Percentiles rank a stretch among this genome's conserved stretches.
Evolutionary conservation across 1,140 invertebrate genomes (phyloP).

Genomic region (Bombus pascuorum): DNA sequence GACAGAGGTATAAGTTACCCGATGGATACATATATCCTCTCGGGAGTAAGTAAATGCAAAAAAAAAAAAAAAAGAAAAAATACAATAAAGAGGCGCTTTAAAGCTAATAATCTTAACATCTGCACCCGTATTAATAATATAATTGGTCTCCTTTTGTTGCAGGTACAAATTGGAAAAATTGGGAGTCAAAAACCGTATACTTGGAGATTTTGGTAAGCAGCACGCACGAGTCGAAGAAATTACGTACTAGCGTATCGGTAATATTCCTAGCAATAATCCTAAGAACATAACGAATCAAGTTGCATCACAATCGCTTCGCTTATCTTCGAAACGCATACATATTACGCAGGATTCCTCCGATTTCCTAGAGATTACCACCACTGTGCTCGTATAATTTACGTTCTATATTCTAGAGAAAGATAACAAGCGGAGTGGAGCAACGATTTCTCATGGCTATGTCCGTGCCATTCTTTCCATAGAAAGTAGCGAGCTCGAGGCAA

Average conservation of each 20-base stretch:
- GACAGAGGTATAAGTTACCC: background rate
- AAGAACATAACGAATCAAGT: too few relatives aligned
- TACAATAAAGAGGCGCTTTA: background rate
- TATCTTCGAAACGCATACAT: background rate
- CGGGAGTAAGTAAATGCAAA: too few relatives aligned
- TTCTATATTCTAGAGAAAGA: background rate
- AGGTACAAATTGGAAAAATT: background rate
- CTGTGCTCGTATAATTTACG: background rate
- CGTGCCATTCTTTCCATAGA: background rate
- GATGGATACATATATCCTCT: too few relatives aligned
- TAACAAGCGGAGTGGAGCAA: background rate
- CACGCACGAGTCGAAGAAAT: background rate
- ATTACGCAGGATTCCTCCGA: background rate
- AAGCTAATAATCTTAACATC: background rate
- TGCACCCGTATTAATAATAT: background rate
- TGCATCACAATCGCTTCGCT: background rate
- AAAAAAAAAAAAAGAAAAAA: too few relatives aligned
- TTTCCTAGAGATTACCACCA: background rate
- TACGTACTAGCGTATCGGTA: background rate
- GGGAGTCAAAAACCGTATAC: background rate
- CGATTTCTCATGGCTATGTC: background rate
- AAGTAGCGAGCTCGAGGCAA: background rate
- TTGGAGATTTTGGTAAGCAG: background rate
- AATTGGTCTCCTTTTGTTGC: background rate
- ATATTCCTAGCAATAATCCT: too few relatives aligned